Evolutionary conservation across 2,888 invertebrate genomes (phyloP).

Genomic region (Synanthedon formicaeformis): DNA sequence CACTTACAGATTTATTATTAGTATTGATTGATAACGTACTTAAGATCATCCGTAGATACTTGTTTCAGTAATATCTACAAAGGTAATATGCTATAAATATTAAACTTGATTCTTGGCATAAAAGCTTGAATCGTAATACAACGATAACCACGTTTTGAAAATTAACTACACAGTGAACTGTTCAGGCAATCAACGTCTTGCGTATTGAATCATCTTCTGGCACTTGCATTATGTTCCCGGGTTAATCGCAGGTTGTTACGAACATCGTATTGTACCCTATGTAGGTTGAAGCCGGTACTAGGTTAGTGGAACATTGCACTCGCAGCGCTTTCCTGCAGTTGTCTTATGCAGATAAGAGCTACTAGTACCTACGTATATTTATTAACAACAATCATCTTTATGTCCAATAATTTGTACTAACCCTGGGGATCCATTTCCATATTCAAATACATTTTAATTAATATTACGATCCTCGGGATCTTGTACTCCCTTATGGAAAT

Average conservation of each 20-base stretch:
- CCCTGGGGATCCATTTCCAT: not conserved
- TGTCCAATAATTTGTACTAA: not conserved
- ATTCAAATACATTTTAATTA: not conserved
- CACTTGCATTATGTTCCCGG: slow-evolving; percentile 34
- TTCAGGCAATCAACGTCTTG: not conserved
- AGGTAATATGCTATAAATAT: too few relatives aligned
- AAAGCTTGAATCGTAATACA: too few relatives aligned
- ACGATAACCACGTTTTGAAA: too few relatives aligned
- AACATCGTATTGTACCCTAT: slow-evolving; percentile 16
- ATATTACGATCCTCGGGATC: not conserved
- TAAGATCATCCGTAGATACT: too few relatives aligned
- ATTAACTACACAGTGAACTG: not conserved
- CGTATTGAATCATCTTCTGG: slow-evolving; percentile 12
- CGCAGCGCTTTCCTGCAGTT: slow-evolving; percentile 51
- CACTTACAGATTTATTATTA: too few relatives aligned
- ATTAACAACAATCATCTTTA: not conserved
- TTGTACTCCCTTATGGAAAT: not conserved
- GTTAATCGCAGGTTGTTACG: slow-evolving; percentile 39
- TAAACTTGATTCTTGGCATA: too few relatives aligned
- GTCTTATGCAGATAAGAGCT: slow-evolving; percentile 39
- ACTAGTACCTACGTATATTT: slow-evolving; percentile 5
- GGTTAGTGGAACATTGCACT: slow-evolving; percentile 49
- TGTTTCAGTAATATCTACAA: too few relatives aligned
- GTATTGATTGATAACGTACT: too few relatives aligned
- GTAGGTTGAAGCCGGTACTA: slow-evolving; percentile 43